phyloP scores from a whole-genome alignment of 2,797 vertebrate species.

The Rhinophrynus dorsalis region DNA sequence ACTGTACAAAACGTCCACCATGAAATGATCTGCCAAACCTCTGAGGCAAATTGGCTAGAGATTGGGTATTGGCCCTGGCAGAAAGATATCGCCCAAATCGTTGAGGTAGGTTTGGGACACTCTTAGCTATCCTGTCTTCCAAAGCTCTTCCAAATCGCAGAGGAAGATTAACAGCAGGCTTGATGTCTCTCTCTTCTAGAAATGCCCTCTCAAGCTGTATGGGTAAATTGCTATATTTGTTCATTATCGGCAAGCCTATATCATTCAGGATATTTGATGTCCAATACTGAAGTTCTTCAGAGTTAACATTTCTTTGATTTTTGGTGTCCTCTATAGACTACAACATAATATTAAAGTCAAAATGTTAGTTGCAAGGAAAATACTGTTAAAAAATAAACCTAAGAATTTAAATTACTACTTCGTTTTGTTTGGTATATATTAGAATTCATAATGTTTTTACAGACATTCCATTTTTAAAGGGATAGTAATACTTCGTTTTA shows the following conservation, averaged over 20 bases:
- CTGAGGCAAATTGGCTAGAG: conserved; percentile 53
- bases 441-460: no score
- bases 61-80: conserved; percentile 48
- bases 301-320: conserved; percentile 62
- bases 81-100: conserved; percentile 60
- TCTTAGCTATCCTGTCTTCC: conserved; percentile 42
- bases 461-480: no score
- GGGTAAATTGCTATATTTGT: conserved; percentile 64
- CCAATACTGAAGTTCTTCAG: conserved; percentile 65
- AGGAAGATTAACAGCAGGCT: conserved; percentile 59
- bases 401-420: no score
- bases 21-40: conserved; percentile 29
- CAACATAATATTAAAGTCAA: conserved; percentile 15
- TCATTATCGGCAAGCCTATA: conserved; percentile 51
- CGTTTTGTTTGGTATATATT: no score
- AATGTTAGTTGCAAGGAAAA: background rate
- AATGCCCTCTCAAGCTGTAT: conserved; percentile 66
- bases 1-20: background rate
- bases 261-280: conserved; percentile 60
- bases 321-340: conserved; percentile 34
- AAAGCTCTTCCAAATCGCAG: conserved; percentile 66
- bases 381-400: no score
- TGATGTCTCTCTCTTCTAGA: conserved; percentile 56
- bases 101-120: conserved; percentile 51
- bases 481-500: no score